Evolutionary conservation across 2,888 invertebrate genomes (phyloP).

Genomic region (Iselma pallidipennis): DNA sequence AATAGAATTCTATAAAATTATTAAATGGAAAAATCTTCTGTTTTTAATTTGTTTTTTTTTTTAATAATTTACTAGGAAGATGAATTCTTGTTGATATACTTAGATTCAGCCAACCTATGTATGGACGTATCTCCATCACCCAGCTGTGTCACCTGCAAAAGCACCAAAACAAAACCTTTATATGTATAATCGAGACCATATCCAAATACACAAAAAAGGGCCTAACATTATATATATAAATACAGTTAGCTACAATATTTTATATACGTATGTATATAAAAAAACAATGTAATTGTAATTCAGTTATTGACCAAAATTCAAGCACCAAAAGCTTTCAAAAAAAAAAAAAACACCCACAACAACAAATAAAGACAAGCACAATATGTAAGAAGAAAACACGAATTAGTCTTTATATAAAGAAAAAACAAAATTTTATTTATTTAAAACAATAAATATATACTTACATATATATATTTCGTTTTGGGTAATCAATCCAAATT

Average conservation of each 20-base stretch:
- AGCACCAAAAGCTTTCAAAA: neutral
- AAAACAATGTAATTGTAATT: conserved; percentile 10
- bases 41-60: neutral
- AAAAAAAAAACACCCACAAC: neutral
- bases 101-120: conserved; percentile 57
- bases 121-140: conserved; percentile 54
- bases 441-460: neutral
- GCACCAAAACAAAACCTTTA: conserved; percentile 54
- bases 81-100: conserved; percentile 56
- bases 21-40: conserved; percentile 11
- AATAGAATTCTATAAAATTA: conserved; percentile 10
- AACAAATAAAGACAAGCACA: neutral
- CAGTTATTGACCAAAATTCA: neutral
- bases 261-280: conserved; percentile 4
- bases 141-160: conserved; percentile 55
- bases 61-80: conserved; percentile 37
- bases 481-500: conserved; percentile 12
- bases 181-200: conserved; percentile 34
- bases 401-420: neutral
- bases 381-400: neutral
- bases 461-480: conserved; percentile 10
- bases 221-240: too few relatives aligned
- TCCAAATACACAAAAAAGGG: conserved; percentile 13
- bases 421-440: too few relatives aligned
- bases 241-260: too few relatives aligned